Evolutionary conservation across 2,113 vertebrate genomes (phyloP).

Genomic region (Nesogale talazaci): DNA sequence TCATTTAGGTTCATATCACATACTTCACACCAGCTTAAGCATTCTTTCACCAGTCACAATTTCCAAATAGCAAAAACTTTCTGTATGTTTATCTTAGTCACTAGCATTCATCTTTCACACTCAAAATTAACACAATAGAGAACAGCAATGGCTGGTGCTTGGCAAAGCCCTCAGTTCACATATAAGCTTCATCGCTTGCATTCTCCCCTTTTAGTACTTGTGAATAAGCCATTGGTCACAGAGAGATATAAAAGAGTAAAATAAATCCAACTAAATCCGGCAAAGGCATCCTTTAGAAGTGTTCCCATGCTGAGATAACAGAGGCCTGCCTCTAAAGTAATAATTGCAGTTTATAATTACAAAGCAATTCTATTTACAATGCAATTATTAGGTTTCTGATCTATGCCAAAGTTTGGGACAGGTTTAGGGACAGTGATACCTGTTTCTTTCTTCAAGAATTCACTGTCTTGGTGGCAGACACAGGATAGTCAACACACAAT

Average conservation of each 20-base stretch:
- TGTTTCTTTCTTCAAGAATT: not conserved
- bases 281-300: not conserved
- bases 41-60: not conserved
- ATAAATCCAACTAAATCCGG: not conserved
- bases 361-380: not conserved
- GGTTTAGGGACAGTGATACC: no score
- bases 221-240: not conserved
- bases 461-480: not conserved
- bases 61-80: not conserved
- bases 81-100: not conserved
- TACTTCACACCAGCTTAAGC: not conserved
- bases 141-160: not conserved
- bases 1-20: not conserved
- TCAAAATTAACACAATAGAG: not conserved
- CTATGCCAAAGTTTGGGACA: not conserved
- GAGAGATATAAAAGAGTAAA: not conserved
- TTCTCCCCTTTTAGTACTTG: not conserved
- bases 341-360: not conserved
- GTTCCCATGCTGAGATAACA: not conserved
- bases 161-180: not conserved
- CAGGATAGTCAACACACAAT: not conserved
- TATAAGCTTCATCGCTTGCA: not conserved
- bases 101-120: not conserved
- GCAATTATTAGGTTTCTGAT: not conserved
- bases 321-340: not conserved